phyloP scores from a whole-genome alignment of 30 jellyfish, hydroid and myxozoan species.

The Chironex yamaguchii region DNA sequence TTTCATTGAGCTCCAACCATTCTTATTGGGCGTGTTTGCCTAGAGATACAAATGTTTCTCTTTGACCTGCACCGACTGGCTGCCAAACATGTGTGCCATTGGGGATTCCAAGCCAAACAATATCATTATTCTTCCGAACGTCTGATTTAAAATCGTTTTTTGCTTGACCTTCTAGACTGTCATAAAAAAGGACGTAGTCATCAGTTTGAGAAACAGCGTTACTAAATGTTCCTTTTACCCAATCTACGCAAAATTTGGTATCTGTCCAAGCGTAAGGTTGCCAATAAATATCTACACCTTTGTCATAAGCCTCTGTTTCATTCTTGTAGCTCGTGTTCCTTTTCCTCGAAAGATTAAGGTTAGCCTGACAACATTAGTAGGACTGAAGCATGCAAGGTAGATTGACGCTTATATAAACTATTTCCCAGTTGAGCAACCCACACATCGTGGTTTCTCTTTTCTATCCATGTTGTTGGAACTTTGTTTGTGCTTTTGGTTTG shows the following conservation, averaged over 20 bases:
- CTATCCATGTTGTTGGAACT: conserved; percentile 3
- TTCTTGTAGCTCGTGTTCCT: conserved; percentile 38
- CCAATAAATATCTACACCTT: conserved; percentile 67
- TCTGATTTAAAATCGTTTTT: too few relatives aligned
- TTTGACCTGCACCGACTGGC: neutral
- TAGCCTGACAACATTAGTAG: neutral
- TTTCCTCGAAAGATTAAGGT: conserved; percentile 49
- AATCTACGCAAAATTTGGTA: too few relatives aligned
- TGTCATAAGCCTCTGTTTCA: conserved; percentile 49
- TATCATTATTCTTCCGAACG: too few relatives aligned
- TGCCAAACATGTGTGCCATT: neutral
- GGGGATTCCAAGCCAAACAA: neutral
- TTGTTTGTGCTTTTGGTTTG: conserved; percentile 61
- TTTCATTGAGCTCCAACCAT: neutral
- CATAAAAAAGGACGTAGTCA: too few relatives aligned
- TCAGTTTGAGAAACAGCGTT: too few relatives aligned
- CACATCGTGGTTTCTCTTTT: conserved; percentile 32
- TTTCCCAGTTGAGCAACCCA: conserved; percentile 51
- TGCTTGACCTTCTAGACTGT: too few relatives aligned
- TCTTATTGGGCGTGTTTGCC: neutral
- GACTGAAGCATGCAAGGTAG: conserved; percentile 36
- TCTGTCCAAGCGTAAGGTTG: too few relatives aligned
- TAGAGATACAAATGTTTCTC: neutral
- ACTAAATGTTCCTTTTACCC: too few relatives aligned
- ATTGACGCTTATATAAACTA: conserved; percentile 38